A percentile compares a stretch with the other conserved stretches of the same genome.
Conservation (phyloP, 2,888 invertebrate species). For the Griposia aprilina region DNA sequence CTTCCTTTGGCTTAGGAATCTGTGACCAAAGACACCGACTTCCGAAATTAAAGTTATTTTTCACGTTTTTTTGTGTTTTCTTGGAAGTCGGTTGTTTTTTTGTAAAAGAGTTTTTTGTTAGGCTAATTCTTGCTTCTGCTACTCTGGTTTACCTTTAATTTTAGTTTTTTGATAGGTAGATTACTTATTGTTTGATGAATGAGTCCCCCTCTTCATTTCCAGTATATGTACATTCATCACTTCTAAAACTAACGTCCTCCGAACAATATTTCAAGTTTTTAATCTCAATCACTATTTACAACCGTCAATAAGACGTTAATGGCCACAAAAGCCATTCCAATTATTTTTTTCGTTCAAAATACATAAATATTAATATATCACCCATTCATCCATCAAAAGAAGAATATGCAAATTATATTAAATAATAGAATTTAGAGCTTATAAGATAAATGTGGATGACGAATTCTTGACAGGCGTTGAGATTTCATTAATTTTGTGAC, state of each 20-base stretch:
- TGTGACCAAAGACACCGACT: too few species aligned
- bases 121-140: neutral
- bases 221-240: constrained; percentile 8
- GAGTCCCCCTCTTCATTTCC: neutral
- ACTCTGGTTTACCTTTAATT: neutral
- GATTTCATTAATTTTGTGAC: constrained; percentile 20
- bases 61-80: too few species aligned
- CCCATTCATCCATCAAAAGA: constrained; percentile 34
- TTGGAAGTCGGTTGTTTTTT: too few species aligned
- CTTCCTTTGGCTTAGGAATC: too few species aligned
- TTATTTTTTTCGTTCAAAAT: constrained; percentile 48
- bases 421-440: constrained; percentile 17
- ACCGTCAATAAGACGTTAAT: constrained; percentile 40
- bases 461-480: constrained; percentile 29
- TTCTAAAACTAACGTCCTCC: neutral
- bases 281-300: constrained; percentile 48
- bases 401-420: constrained; percentile 43
- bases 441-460: constrained; percentile 2
- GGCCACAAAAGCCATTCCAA: constrained; percentile 42
- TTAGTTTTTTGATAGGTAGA: neutral
- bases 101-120: too few species aligned
- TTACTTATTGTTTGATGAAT: neutral
- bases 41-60: too few species aligned
- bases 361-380: constrained; percentile 33
- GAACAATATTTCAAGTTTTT: constrained; percentile 25